Percentiles rank a stretch among this genome's conserved stretches.
Evolutionary conservation across 92 coral and sea anemone species (phyloP).

Genomic region (Palythoa grandiflora): DNA sequence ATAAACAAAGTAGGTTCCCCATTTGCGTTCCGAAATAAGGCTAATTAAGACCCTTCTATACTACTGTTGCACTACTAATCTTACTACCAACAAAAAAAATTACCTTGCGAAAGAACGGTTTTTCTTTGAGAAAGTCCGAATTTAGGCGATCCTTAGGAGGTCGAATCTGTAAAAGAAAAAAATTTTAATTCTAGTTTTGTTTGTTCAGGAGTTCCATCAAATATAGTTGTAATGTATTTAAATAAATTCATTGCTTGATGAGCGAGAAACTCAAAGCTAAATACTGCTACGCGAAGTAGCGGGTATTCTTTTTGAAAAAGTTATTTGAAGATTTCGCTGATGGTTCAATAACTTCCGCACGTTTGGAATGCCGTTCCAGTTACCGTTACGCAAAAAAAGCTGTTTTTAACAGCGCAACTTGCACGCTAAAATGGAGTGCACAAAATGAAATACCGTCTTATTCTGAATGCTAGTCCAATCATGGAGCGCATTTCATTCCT

Average conservation of each 20-base stretch:
- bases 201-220: neutral
- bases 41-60: neutral
- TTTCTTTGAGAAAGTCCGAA: constrained; percentile 75
- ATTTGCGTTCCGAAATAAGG: neutral
- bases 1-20: too few species aligned
- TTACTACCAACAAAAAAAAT: neutral
- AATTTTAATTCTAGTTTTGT: neutral
- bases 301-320: too few species aligned
- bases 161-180: constrained; percentile 53
- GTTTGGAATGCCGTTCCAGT: too few species aligned
- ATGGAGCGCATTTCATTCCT: too few species aligned
- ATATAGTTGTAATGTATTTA: neutral
- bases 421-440: too few species aligned
- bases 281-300: too few species aligned
- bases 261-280: neutral
- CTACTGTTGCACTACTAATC: neutral
- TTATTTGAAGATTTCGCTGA: too few species aligned
- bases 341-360: too few species aligned
- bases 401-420: too few species aligned
- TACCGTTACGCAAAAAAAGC: too few species aligned
- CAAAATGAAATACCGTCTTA: too few species aligned
- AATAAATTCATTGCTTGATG: neutral
- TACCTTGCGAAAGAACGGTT: constrained; percentile 90
- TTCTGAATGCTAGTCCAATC: too few species aligned
- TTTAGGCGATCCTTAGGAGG: constrained; percentile 84